Conservation (phyloP, 2,113 vertebrate genomes). For the Dipodomys ordii region DNA sequence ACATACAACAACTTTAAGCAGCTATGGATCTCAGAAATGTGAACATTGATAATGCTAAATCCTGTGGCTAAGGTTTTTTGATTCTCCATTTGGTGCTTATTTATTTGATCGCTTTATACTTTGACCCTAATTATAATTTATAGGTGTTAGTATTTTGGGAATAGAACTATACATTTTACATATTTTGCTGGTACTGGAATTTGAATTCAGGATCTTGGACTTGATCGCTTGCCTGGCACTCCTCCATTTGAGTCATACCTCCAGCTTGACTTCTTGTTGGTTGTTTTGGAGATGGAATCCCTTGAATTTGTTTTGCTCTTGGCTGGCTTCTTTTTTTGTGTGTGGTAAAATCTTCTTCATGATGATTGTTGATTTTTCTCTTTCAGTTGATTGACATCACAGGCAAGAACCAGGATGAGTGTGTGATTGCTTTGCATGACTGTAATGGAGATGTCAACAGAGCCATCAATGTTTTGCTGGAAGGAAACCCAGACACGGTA, state of each 20-base stretch:
- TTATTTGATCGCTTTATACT: slow-evolving; percentile 16
- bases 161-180: slow-evolving; percentile 26
- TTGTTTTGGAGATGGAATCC: too few relatives aligned
- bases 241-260: too few relatives aligned
- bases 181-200: not conserved
- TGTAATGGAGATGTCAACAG: slow-evolving; percentile 98
- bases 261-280: too few relatives aligned
- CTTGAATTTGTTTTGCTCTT: not conserved
- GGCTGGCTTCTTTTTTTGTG: not conserved
- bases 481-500: slow-evolving; percentile 99
- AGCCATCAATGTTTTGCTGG: slow-evolving; percentile 98
- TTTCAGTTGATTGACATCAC: slow-evolving; percentile 98
- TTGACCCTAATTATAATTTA: not conserved
- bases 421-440: slow-evolving; percentile 98
- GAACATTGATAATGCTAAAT: not conserved
- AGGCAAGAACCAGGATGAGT: slow-evolving; percentile 99
- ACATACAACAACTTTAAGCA: slow-evolving; percentile 2
- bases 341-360: slow-evolving; percentile 15
- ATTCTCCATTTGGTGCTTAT: slow-evolving; percentile 8
- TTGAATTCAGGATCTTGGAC: not conserved
- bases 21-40: not conserved
- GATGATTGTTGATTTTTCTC: not conserved
- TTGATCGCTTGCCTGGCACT: too few relatives aligned
- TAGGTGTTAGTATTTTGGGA: slow-evolving; percentile 21
- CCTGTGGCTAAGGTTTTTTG: slow-evolving; percentile 35